Conservation (phyloP, 1,140 invertebrate species). For the Ceratoteleas bidentatus region DNA sequence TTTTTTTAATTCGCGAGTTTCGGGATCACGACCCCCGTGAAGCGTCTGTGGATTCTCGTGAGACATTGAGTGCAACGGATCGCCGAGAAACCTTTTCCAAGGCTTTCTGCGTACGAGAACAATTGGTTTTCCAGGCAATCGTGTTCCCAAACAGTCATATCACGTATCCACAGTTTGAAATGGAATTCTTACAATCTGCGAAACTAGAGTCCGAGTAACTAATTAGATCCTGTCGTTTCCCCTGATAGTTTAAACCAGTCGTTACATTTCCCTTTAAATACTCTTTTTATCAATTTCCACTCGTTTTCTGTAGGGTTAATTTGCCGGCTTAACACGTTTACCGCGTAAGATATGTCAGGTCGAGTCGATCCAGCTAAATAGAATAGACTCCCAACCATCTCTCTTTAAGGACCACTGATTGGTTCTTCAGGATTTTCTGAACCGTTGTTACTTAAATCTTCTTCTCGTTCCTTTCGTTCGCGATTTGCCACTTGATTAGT, state of each 20-base stretch:
- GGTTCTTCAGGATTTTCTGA: neutral
- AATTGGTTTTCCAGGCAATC: constrained; percentile 1
- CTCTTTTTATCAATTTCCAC: constrained; percentile 26
- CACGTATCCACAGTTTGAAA: constrained; percentile 31
- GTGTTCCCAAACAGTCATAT: constrained; percentile 4
- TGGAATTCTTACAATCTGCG: constrained; percentile 36
- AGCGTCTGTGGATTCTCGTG: no score
- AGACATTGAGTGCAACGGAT: no score
- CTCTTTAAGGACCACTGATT: constrained; percentile 59
- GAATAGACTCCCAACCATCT: constrained; percentile 43
- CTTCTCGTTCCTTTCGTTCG: constrained; percentile 31
- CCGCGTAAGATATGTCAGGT: constrained; percentile 11
- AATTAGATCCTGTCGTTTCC: constrained; percentile 21
- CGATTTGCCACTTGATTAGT: constrained; percentile 57
- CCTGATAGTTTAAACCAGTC: constrained; percentile 9
- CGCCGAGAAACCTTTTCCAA: no score
- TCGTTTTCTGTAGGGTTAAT: constrained; percentile 26
- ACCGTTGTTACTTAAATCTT: constrained; percentile 6
- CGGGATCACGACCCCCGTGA: no score
- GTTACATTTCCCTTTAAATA: constrained; percentile 60
- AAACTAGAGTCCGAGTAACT: constrained; percentile 50
- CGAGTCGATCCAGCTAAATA: constrained; percentile 30
- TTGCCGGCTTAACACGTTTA: constrained; percentile 8
- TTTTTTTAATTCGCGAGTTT: no score
- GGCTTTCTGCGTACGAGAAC: no score